phyloP scores from a whole-genome alignment of 2,797 vertebrate genomes.

The Takifugu ocellatus region DNA sequence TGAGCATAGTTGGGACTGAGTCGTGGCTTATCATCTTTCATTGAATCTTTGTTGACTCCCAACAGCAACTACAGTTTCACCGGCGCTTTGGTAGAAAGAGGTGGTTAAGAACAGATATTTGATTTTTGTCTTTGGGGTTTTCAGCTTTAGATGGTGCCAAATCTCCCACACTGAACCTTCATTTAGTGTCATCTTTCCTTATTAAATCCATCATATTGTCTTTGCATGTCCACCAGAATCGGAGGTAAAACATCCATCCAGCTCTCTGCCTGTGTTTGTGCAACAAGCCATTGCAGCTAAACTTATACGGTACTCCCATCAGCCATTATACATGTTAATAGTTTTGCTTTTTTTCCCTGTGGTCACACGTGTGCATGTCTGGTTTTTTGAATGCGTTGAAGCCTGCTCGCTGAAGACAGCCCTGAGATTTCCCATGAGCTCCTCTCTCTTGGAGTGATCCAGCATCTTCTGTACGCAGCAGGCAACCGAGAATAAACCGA shows the following conservation, averaged over 20 bases:
- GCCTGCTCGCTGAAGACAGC: slow-evolving; percentile 72
- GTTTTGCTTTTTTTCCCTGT: background rate
- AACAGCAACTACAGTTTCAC: no score
- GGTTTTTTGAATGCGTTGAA: slow-evolving; percentile 40
- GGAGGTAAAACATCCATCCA: slow-evolving; percentile 28
- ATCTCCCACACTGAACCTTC: no score
- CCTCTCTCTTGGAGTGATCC: slow-evolving; percentile 75
- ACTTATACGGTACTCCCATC: slow-evolving; percentile 67
- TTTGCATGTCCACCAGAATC: slow-evolving; percentile 45
- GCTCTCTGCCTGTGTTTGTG: slow-evolving; percentile 63
- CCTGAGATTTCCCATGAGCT: slow-evolving; percentile 71
- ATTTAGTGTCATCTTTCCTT: no score
- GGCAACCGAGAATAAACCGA: slow-evolving; percentile 79
- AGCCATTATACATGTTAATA: background rate
- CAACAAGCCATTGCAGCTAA: slow-evolving; percentile 83
- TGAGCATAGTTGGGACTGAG: no score
- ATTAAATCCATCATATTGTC: no score
- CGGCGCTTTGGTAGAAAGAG: no score
- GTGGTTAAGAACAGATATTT: no score
- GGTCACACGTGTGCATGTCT: background rate
- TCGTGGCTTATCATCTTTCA: no score
- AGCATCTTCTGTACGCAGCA: slow-evolving; percentile 76
- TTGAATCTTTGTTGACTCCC: no score
- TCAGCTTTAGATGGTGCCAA: no score
- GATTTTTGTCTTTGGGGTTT: background rate